phyloP scores from a whole-genome alignment of 2,797 vertebrate genomes.

The Acanthiza pusilla region DNA sequence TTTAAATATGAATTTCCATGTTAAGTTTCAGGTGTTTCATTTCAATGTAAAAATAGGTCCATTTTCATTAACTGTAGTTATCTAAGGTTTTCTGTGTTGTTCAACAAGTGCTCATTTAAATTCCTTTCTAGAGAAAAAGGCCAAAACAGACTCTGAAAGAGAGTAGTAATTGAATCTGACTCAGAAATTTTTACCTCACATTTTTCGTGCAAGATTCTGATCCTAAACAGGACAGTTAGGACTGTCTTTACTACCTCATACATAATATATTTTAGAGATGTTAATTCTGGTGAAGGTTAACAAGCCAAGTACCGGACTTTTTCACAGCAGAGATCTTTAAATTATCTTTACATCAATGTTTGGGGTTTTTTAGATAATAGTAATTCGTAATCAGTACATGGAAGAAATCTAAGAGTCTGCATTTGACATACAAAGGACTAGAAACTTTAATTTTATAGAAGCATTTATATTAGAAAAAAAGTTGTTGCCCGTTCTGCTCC shows the following conservation, averaged over 20 bases:
- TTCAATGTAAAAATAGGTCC: background rate
- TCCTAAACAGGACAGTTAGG: background rate
- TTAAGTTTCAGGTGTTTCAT: background rate
- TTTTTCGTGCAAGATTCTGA: background rate
- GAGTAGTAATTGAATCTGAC: background rate
- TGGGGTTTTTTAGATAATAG: background rate
- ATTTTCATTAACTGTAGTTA: background rate
- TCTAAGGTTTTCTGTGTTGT: background rate
- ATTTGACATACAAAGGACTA: background rate
- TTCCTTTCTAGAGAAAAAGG: background rate
- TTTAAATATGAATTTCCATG: background rate
- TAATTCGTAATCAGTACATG: background rate
- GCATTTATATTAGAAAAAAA: background rate
- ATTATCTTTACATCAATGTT: background rate
- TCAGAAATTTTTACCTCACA: background rate
- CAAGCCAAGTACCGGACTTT: background rate
- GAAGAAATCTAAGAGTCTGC: background rate
- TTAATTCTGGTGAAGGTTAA: background rate
- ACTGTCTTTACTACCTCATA: background rate
- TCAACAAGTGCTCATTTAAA: background rate
- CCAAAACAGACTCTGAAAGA: background rate
- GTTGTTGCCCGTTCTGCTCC: background rate
- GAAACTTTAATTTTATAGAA: background rate
- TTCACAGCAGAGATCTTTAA: background rate
- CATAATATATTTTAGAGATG: background rate